phyloP scores from a whole-genome alignment of 1,140 invertebrate genomes.

The Trichoplusia ni region DNA sequence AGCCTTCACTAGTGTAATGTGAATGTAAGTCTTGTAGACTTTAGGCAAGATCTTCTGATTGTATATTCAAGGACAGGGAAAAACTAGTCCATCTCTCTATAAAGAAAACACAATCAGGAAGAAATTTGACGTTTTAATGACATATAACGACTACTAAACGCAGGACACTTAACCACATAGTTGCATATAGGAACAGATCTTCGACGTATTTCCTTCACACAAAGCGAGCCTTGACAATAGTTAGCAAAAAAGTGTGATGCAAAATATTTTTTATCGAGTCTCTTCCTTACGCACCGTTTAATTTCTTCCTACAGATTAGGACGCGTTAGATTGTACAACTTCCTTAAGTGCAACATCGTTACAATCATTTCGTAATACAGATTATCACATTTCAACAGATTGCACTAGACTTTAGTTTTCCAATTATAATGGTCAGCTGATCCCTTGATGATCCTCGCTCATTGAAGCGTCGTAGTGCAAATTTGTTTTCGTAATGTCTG shows the following conservation, averaged over 20 bases:
- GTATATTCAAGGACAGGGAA: too few species aligned
- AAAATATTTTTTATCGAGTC: background rate
- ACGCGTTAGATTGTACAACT: too few species aligned
- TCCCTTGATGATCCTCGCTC: background rate
- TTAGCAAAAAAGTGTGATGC: background rate
- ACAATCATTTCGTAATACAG: too few species aligned
- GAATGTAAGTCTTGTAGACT: too few species aligned
- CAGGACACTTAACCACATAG: background rate
- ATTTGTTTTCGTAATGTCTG: background rate
- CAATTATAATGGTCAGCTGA: background rate
- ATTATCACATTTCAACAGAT: background rate
- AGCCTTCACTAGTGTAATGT: too few species aligned
- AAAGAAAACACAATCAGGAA: too few species aligned
- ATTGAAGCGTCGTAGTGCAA: constrained; percentile 14
- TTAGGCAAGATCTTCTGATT: too few species aligned
- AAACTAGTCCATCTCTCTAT: too few species aligned
- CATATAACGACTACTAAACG: background rate
- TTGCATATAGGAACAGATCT: background rate
- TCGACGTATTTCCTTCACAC: constrained; percentile 1
- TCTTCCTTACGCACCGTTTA: background rate
- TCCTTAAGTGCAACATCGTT: too few species aligned
- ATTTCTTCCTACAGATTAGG: too few species aligned
- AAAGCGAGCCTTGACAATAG: background rate
- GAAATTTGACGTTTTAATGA: too few species aligned
- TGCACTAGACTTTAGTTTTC: background rate